These are phyloP conservation scores for Paratilapia polleni DNA, from an alignment of 2,113 vertebrate species.

Conservation along the genomic window DNA sequence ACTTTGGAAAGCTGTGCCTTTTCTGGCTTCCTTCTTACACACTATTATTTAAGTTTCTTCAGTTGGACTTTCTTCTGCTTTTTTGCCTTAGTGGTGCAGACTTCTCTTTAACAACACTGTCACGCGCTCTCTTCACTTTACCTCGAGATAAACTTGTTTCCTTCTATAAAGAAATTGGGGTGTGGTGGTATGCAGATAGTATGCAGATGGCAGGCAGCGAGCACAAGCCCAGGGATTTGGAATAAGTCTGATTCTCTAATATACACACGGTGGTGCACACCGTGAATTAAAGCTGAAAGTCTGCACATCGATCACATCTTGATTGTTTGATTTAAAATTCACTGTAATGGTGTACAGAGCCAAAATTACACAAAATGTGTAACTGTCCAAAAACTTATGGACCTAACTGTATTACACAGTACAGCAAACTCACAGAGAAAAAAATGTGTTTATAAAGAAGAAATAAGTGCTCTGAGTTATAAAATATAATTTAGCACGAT, in stretches of 20 bases:
- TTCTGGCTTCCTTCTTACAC: too few relatives aligned
- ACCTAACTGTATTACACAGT: rapidly evolving
- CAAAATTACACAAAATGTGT: not conserved
- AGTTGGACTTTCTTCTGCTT: not conserved
- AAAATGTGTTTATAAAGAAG: not conserved
- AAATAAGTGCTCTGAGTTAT: not conserved
- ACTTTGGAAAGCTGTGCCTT: too few relatives aligned
- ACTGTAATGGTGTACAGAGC: not conserved
- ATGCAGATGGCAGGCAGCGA: not conserved
- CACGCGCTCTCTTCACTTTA: rapidly evolving
- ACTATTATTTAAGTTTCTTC: too few relatives aligned
- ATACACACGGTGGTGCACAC: not conserved
- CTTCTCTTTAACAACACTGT: not conserved
- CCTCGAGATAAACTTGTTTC: not conserved
- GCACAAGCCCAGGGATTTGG: not conserved
- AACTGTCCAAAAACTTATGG: rapidly evolving
- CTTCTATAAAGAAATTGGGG: not conserved
- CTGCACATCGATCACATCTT: not conserved
- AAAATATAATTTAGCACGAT: not conserved
- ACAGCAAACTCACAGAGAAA: not conserved
- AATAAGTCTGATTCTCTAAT: too few relatives aligned
- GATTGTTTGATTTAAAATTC: not conserved
- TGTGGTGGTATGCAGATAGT: not conserved
- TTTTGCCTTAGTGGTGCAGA: not conserved
- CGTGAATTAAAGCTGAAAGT: too few relatives aligned